These are phyloP conservation scores for Helogale parvula DNA, from an alignment of 2,113 vertebrate species.

Conservation along the genomic window DNA sequence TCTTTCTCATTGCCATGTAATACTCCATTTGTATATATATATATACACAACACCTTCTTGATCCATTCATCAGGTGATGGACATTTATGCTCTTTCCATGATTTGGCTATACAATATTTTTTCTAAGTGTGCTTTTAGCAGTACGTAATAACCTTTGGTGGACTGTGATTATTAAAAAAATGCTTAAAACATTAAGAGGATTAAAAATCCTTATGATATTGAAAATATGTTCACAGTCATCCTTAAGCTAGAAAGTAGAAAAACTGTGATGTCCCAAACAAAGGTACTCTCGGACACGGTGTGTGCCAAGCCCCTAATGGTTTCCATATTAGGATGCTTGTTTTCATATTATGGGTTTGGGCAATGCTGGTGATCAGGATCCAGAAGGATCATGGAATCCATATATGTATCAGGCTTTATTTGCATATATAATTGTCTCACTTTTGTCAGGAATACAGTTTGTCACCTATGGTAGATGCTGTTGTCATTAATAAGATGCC, in stretches of 20 bases:
- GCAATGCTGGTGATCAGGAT: neutral
- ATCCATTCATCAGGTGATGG: too few relatives aligned
- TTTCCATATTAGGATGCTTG: neutral
- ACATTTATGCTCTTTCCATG: too few relatives aligned
- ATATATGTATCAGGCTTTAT: neutral
- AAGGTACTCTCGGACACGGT: neutral
- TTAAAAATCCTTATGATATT: neutral
- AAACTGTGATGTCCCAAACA: neutral
- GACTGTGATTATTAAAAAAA: constrained; percentile 16
- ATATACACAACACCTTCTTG: too few relatives aligned
- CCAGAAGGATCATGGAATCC: neutral
- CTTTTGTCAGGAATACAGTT: neutral
- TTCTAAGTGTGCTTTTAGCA: neutral
- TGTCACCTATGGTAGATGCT: neutral
- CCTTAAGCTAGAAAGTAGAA: neutral
- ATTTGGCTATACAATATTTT: neutral
- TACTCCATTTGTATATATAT: too few relatives aligned
- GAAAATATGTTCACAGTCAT: neutral
- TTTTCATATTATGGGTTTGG: neutral
- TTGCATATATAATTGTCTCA: neutral
- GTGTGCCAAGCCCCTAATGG: too few relatives aligned
- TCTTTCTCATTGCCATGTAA: too few relatives aligned
- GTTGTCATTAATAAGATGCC: neutral
- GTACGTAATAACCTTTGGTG: neutral
- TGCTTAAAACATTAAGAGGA: neutral